Percentiles rank a stretch among this genome's conserved stretches.
These are phyloP conservation scores for Caracal caracal DNA, from an alignment of 2,113 vertebrate species.

Conservation along the genomic window DNA sequence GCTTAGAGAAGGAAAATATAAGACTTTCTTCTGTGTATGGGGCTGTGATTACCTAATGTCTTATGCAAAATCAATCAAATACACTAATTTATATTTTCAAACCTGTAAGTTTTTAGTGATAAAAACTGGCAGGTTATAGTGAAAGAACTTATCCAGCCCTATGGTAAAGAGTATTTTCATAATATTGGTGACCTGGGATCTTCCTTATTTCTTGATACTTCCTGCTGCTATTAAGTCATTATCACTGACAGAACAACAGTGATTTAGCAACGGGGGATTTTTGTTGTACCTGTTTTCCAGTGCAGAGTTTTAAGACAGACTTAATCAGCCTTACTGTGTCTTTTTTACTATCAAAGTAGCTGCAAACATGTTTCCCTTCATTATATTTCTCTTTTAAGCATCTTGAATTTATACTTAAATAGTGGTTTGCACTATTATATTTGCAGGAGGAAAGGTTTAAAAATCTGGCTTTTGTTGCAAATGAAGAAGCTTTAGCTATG, in stretches of 20 bases:
- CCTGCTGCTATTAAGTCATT: constrained; percentile 30
- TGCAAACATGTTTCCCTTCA: background rate
- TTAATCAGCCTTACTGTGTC: background rate
- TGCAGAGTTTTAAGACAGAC: rapidly evolving
- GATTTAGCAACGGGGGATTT: background rate
- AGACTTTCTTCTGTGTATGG: background rate
- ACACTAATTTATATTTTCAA: constrained; percentile 2
- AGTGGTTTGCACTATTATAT: background rate
- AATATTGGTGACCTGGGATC: background rate
- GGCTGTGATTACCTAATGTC: background rate
- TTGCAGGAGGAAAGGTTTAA: background rate
- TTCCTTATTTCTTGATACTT: constrained; percentile 9
- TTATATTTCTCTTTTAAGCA: constrained; percentile 13
- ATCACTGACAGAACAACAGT: constrained; percentile 27
- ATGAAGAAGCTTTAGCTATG: background rate
- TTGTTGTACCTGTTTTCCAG: background rate
- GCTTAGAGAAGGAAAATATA: background rate
- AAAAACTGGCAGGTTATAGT: background rate
- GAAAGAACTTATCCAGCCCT: background rate
- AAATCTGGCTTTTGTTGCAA: constrained; percentile 16
- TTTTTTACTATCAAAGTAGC: background rate
- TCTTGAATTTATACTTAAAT: background rate
- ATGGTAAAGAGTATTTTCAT: constrained; percentile 5
- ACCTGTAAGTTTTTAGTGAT: background rate
- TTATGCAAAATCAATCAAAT: constrained; percentile 30